phyloP scores from a whole-genome alignment of 2,888 invertebrate species.

The Megaustenia siamemsis region DNA sequence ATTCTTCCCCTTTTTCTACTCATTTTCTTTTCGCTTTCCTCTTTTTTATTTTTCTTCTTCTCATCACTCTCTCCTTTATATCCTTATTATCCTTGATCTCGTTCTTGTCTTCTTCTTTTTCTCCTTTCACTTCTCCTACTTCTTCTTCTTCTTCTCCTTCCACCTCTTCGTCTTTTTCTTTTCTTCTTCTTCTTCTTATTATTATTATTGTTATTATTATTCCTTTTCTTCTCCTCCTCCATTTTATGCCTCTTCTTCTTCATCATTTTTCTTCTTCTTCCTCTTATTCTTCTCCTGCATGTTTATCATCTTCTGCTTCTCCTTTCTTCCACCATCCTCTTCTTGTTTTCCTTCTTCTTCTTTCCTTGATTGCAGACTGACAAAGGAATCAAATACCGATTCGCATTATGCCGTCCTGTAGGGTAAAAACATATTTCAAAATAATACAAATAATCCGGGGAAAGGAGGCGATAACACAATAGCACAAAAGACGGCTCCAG shows the following conservation, averaged over 20 bases:
- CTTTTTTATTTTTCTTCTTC: not conserved
- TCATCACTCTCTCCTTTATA: not conserved
- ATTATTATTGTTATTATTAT: not conserved
- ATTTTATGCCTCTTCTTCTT: constrained; percentile 30
- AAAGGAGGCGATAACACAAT: not conserved
- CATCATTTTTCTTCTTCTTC: not conserved
- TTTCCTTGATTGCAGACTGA: too few species aligned
- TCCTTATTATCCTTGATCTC: not conserved
- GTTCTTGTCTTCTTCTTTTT: constrained; percentile 23
- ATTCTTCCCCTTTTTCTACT: not conserved
- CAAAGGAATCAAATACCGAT: too few species aligned
- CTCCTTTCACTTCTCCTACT: constrained; percentile 31
- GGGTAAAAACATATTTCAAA: not conserved
- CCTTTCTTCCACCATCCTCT: not conserved
- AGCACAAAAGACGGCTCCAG: too few species aligned
- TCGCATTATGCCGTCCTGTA: not conserved
- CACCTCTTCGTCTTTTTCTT: constrained; percentile 7
- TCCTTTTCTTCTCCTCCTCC: not conserved
- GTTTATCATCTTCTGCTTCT: not conserved
- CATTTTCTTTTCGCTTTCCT: not conserved
- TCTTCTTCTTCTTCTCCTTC: not conserved
- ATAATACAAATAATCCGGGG: not conserved
- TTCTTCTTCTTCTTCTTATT: not conserved
- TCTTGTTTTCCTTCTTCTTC: constrained; percentile 26
- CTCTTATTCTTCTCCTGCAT: not conserved